Conservation (phyloP, 2,113 vertebrate genomes). For the Helogale parvula region DNA sequence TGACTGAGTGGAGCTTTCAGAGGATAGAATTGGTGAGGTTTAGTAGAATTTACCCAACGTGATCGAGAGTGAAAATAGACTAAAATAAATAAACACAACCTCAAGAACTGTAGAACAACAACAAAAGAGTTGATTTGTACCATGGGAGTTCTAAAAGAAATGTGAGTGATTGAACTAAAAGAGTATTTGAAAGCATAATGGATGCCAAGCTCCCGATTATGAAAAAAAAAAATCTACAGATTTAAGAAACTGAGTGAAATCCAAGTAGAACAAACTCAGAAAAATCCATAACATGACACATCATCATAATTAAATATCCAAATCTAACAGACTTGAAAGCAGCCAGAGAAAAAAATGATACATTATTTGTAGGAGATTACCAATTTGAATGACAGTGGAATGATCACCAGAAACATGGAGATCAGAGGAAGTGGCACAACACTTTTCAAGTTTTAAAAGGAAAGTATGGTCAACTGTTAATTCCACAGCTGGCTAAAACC, state of each 20-base stretch:
- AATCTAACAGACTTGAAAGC: not conserved
- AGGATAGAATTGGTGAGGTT: not conserved
- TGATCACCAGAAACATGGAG: not conserved
- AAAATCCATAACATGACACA: not conserved
- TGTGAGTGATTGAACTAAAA: not conserved
- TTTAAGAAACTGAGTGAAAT: not conserved
- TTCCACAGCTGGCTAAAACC: not conserved
- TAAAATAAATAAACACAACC: not conserved
- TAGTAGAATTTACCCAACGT: not conserved
- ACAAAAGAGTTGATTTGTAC: not conserved
- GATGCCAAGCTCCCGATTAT: not conserved
- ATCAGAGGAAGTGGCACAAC: not conserved
- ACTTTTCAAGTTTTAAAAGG: not conserved
- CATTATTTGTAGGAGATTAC: not conserved
- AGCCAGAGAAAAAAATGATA: not conserved
- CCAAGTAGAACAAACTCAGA: not conserved
- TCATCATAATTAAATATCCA: not conserved
- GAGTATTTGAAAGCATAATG: not conserved
- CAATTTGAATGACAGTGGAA: not conserved
- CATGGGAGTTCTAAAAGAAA: not conserved
- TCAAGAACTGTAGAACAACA: not conserved
- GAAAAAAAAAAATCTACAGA: not conserved
- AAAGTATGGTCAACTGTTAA: not conserved
- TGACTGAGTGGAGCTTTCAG: not conserved
- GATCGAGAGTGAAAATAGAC: not conserved